Base-by-base conservation (phyloP, 1,140 invertebrate species). In the Odontomachus brunneus region DNA sequence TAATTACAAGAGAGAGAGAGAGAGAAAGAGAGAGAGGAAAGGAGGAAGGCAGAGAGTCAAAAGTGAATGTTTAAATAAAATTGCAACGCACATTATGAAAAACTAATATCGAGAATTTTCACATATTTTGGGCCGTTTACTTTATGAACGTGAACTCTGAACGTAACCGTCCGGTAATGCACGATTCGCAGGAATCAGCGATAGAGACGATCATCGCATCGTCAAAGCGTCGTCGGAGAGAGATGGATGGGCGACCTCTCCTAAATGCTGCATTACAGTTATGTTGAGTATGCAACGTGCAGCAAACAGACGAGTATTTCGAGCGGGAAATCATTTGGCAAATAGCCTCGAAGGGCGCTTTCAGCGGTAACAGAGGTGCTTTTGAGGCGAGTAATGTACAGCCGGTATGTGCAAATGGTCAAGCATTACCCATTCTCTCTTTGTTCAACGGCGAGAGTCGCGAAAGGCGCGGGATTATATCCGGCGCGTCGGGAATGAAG, bases 261-360 rank as follows among this genome's bases (percentile, higher is more conserved):
- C 44, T 66, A 66, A 76, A 66, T 24, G 62, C 48, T 33, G 74
- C 48, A 76, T 53, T 67, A 67, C 38, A 76, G 74, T 76, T 76
- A 65, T 38, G 48, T 15, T 14, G 38, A 76, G 62, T 76, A 76
- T 67, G 62, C 74, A 67, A 26, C 62, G n/a, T 66, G 62, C 26
- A 66, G 62, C 74, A 66, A 76, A 76, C 74, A 55, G 80, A 67
- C 53, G 53, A 74, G 24, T 59, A 63, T 82, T 74, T 87, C 78
- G 78, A 44, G 74, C 33, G 78, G 82, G 86, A 90, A 91, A 91
- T 92, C 91, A 92, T 92, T 92, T 92, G 71, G 91, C 88, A 91
- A 92, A 92, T 92, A 90, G 90, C 87, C 78, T 83, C 59, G 63
- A 51, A 69, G 66, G 26, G 59, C 51, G 87, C 86, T 90, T 90